phyloP scores from a whole-genome alignment of 2,113 vertebrate species.

The Triplophysa siluroides region DNA sequence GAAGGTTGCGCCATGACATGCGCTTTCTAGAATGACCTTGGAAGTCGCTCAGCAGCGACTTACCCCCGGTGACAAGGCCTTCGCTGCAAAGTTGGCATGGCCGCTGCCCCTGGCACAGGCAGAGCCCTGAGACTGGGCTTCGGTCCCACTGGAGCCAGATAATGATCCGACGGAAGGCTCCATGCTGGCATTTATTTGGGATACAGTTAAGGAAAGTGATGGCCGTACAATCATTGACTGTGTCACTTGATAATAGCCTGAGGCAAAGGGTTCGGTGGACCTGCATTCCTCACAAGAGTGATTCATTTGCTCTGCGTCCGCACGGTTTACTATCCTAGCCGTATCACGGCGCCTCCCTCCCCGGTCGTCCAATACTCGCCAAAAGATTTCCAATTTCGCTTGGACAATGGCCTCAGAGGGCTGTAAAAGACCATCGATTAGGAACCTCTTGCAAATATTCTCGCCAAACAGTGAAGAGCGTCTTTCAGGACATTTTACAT shows the following conservation, averaged over 20 bases:
- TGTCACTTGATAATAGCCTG: conserved; percentile 57
- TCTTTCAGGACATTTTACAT: conserved; percentile 65
- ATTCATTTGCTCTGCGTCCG: conserved; percentile 56
- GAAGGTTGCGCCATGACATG: conserved; percentile 39
- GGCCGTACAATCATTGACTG: conserved; percentile 49
- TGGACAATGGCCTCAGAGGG: conserved; percentile 57
- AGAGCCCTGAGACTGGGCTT: conserved; percentile 51
- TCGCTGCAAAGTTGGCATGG: conserved; percentile 54
- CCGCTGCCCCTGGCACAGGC: conserved; percentile 51
- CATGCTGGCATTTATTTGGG: conserved; percentile 52
- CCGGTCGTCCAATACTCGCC: conserved; percentile 53
- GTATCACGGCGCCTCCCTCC: conserved; percentile 50
- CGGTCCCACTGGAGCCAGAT: conserved; percentile 46
- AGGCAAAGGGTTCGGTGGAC: conserved; percentile 50
- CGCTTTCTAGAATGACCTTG: conserved; percentile 51
- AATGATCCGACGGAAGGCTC: conserved; percentile 53
- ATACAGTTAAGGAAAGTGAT: conserved; percentile 58
- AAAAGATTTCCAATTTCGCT: conserved; percentile 66
- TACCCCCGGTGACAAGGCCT: conserved; percentile 52
- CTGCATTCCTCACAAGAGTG: conserved; percentile 53
- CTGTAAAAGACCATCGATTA: conserved; percentile 65
- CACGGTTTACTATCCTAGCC: conserved; percentile 45
- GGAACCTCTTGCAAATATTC: conserved; percentile 56
- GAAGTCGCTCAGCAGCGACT: conserved; percentile 47
- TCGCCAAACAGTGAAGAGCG: conserved; percentile 51